phyloP scores from a whole-genome alignment of 2,888 invertebrate genomes.

The Autographa gamma region DNA sequence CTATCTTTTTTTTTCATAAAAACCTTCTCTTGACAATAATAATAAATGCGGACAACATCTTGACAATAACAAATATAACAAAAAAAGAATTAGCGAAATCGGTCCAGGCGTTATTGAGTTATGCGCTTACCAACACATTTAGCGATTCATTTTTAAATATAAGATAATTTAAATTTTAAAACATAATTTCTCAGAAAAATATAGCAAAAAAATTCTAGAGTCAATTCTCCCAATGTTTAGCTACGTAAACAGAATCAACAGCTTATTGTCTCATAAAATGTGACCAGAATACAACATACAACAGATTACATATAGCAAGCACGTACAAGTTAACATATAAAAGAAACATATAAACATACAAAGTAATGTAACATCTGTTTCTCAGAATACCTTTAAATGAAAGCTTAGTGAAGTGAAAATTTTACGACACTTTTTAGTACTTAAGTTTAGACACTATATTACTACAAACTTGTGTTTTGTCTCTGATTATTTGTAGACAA shows the following conservation, averaged over 20 bases:
- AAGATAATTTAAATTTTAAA: too few species aligned
- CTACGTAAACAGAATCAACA: neutral
- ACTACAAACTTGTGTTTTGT: conserved; percentile 41
- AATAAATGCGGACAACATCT: too few species aligned
- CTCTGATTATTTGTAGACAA: conserved; percentile 18
- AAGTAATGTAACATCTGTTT: conserved; percentile 10
- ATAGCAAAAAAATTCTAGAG: too few species aligned
- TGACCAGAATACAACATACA: neutral
- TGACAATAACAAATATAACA: too few species aligned
- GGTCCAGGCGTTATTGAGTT: too few species aligned
- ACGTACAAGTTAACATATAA: neutral
- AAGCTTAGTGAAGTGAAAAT: conserved; percentile 28
- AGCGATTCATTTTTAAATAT: too few species aligned
- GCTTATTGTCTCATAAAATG: conserved; percentile 1
- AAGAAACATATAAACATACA: neutral
- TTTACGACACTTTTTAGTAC: conserved; percentile 42
- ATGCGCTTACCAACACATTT: too few species aligned
- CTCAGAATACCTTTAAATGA: conserved; percentile 33
- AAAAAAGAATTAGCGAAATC: too few species aligned
- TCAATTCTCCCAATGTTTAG: neutral
- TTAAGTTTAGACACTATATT: conserved; percentile 31
- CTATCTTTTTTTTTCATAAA: too few species aligned
- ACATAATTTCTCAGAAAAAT: too few species aligned
- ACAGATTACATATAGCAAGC: neutral
- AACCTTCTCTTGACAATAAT: too few species aligned